Base-by-base conservation (phyloP, 2,888 invertebrate genomes). In the Callimorpha dominula region DNA sequence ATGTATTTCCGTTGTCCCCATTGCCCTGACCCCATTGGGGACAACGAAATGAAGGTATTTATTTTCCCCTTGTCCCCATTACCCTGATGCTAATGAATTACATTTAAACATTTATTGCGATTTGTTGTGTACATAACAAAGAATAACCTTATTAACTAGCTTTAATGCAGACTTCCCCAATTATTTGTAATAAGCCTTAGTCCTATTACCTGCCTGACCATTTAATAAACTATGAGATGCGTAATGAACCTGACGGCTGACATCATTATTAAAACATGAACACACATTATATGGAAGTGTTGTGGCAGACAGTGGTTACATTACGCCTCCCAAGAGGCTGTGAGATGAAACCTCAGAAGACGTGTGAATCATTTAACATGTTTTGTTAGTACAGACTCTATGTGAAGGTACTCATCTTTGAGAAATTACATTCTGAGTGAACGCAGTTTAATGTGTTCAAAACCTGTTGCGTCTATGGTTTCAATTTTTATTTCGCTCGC, bases 321-420 rank as follows among this genome's bases (percentile, higher is more conserved):
- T 7, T 49, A 50, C 40, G 17, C 17, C 6, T 62, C 62, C 69
- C 62, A 2, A 6, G 68, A 62, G 62, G 50, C 9, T 46, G 50
- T 2, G 8, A 50, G 40, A 31, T 31, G 2, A 1, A 31, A 12
- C 50, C 69, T 50, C n/a, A 50, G 8, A 62, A 31, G 46, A 5
- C 64, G 49, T 42, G 49, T 80, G 71, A 71, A 81, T 80, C 79
- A 81, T 80, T 81, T 70, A 80, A 71, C 72, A 42, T 42, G 75
- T 79, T 77, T 77, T 57, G 57, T 11, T 57, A 57, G 57, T 9
- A 54, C 12, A 9, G 49, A 54, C n/a, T n/a, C n/a, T 8, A 54
- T 11, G n/a, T 52, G 7, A 17, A 52, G 15, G 31, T 31, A 31
- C 31, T 31, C 31, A 31, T 31, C 31, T 31, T 31, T 31, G 31